A percentile compares a stretch with the other conserved stretches of the same genome.
Conservation (phyloP, 2,113 vertebrate species). For the Oxyura jamaicensis region DNA sequence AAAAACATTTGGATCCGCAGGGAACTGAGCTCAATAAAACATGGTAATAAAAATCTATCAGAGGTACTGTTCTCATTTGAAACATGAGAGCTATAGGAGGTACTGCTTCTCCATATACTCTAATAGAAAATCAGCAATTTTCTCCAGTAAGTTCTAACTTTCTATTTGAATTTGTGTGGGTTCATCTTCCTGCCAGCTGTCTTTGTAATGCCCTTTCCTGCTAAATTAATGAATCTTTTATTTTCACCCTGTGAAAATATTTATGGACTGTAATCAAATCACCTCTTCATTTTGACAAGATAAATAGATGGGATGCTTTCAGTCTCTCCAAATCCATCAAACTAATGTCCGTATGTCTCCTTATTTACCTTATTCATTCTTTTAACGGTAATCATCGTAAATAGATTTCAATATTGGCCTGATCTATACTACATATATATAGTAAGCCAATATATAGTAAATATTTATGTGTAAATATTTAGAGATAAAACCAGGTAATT, state of each 20-base stretch:
- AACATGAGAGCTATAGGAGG: neutral
- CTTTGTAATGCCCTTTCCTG: neutral
- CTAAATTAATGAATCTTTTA: neutral
- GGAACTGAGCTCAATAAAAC: neutral
- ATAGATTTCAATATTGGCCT: neutral
- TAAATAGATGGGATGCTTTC: neutral
- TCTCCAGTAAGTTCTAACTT: neutral
- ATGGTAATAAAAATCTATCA: neutral
- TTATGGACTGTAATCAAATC: constrained; percentile 11
- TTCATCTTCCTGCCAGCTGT: neutral
- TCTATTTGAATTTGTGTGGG: neutral
- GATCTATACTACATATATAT: neutral
- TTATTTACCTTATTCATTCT: neutral
- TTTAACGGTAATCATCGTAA: neutral
- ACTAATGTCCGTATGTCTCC: neutral
- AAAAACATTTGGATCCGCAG: neutral
- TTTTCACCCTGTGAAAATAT: constrained; percentile 17
- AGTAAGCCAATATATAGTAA: neutral
- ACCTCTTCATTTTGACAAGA: neutral
- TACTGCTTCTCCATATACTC: neutral
- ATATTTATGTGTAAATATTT: neutral
- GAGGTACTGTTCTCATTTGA: neutral
- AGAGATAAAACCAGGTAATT: neutral
- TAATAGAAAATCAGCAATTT: neutral
- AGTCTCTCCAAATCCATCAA: neutral